Evolutionary conservation across 2,797 vertebrate genomes (phyloP).

Genomic region (Bufotes viridis): DNA sequence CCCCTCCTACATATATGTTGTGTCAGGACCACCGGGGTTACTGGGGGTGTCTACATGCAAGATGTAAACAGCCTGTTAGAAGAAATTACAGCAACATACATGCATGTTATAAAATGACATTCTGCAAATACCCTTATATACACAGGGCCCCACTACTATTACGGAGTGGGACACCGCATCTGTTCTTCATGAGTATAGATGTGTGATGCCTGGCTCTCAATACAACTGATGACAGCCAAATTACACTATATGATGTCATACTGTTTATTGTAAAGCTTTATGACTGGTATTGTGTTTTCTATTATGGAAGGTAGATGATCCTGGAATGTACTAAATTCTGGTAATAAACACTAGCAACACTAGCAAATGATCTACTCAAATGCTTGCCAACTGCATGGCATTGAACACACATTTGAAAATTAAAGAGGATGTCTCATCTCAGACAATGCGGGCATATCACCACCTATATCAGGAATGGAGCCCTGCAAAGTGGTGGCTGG

Average conservation of each 20-base stretch:
- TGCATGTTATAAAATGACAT: too few species aligned
- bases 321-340: slow-evolving; percentile 33
- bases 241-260: not conserved
- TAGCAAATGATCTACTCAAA: not conserved
- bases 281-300: slow-evolving; percentile 71
- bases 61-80: too few species aligned
- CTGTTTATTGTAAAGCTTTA: slow-evolving; percentile 71
- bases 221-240: slow-evolving; percentile 45
- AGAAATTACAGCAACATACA: too few species aligned
- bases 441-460: not conserved
- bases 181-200: not conserved
- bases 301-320: slow-evolving; percentile 71
- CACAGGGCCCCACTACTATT: too few species aligned
- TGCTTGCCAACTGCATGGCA: not conserved
- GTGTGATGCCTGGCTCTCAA: slow-evolving; percentile 27
- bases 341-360: slow-evolving; percentile 19
- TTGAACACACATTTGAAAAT: not conserved
- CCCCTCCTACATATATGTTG: too few species aligned
- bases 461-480: too few species aligned
- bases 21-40: too few species aligned
- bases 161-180: not conserved
- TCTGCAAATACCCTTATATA: too few species aligned
- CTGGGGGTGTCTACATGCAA: too few species aligned
- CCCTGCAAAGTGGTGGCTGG: too few species aligned
- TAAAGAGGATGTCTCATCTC: not conserved